These are phyloP conservation scores for Archips crataeganus DNA, from an alignment of 2,888 invertebrate species.

Conservation along the genomic window DNA sequence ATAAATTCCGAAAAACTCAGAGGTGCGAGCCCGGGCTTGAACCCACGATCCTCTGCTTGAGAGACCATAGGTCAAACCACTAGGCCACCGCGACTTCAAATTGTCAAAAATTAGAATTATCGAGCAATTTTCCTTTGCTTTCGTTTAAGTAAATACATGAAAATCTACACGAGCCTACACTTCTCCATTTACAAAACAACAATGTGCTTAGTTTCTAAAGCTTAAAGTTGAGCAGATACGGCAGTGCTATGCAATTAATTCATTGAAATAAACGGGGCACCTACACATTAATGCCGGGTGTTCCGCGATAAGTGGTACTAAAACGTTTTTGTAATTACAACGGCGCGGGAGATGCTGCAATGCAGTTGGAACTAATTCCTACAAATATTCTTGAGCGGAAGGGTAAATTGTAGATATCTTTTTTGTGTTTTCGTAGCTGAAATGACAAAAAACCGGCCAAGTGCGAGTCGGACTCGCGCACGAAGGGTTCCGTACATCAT, in stretches of 20 bases:
- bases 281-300: conserved; percentile 42
- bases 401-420: conserved; percentile 27
- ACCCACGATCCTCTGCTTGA: no score
- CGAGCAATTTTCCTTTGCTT: no score
- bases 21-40: no score
- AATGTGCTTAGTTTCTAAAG: neutral
- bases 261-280: conserved; percentile 52
- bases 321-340: conserved; percentile 73
- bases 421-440: neutral
- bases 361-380: conserved; percentile 74
- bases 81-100: no score
- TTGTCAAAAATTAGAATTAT: no score
- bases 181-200: neutral
- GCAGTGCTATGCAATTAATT: conserved; percentile 47
- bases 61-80: no score
- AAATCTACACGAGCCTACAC: neutral
- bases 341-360: conserved; percentile 66
- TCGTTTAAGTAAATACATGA: no score
- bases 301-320: conserved; percentile 52
- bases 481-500: no score
- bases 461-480: no score
- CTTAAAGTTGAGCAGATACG: conserved; percentile 1
- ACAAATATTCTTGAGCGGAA: conserved; percentile 68
- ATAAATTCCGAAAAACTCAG: no score
- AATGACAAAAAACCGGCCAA: no score